phyloP scores from a whole-genome alignment of 2,113 vertebrate species.

The Okapia johnstoni region DNA sequence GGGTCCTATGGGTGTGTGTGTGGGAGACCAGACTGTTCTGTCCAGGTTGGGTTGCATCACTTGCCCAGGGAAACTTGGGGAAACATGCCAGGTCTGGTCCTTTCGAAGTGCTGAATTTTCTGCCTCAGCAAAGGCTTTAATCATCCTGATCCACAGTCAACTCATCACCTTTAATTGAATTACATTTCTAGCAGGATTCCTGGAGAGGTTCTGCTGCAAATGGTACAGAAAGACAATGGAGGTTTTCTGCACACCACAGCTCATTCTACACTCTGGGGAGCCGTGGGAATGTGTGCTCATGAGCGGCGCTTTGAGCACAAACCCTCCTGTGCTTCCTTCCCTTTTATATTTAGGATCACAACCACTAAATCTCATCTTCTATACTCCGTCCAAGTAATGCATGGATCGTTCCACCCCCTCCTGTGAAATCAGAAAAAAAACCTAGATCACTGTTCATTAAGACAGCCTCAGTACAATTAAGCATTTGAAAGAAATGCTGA shows the following conservation, averaged over 20 bases:
- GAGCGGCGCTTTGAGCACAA: rapidly evolving
- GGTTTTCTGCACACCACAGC: neutral
- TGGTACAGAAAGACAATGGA: neutral
- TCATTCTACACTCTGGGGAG: neutral
- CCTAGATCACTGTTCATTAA: neutral
- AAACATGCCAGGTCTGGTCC: neutral
- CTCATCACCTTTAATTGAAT: neutral
- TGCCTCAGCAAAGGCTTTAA: conserved; percentile 10
- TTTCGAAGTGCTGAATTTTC: neutral
- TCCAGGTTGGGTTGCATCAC: rapidly evolving
- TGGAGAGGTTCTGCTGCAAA: neutral
- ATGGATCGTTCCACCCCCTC: neutral
- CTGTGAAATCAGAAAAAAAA: neutral
- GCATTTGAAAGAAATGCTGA: neutral
- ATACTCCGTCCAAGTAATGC: neutral
- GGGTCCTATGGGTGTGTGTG: neutral
- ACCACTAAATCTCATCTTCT: neutral
- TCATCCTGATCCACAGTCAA: neutral
- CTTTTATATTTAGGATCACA: neutral
- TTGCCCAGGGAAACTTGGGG: neutral
- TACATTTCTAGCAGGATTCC: neutral
- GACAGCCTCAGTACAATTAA: neutral
- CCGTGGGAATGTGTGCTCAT: rapidly evolving
- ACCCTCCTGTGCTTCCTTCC: neutral
- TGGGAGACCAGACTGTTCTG: neutral